Percentiles rank a stretch among this genome's conserved stretches.
These are phyloP conservation scores for Neocrepidodera transversa DNA, from an alignment of 2,888 invertebrate species.

Conservation along the genomic window DNA sequence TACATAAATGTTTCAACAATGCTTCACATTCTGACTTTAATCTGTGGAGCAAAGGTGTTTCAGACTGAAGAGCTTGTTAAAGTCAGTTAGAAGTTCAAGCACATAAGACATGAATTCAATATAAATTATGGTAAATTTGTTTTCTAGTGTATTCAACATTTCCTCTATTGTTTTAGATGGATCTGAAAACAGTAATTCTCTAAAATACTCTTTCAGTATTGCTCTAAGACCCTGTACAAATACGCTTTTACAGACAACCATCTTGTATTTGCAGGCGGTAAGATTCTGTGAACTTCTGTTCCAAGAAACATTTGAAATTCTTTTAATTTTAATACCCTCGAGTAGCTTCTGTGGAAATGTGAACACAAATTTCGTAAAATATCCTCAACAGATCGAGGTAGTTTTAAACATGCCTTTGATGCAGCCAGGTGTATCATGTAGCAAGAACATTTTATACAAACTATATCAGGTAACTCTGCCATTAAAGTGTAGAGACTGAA, in stretches of 20 bases:
- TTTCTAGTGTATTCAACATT: constrained; percentile 40
- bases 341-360: constrained; percentile 43
- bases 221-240: constrained; percentile 50
- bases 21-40: constrained; percentile 7
- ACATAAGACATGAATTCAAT: constrained; percentile 46
- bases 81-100: constrained; percentile 40
- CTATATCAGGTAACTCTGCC: constrained; percentile 41
- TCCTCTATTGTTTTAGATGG: constrained; percentile 42
- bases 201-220: constrained; percentile 50
- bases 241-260: constrained; percentile 52
- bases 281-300: constrained; percentile 48
- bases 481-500: constrained; percentile 31
- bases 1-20: no score
- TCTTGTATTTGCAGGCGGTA: constrained; percentile 39
- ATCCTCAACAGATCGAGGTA: constrained; percentile 43
- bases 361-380: constrained; percentile 41
- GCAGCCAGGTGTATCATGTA: constrained; percentile 49
- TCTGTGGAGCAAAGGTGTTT: constrained; percentile 3
- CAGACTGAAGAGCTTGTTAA: constrained; percentile 42
- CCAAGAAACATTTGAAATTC: constrained; percentile 51
- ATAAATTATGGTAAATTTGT: constrained; percentile 44
- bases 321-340: constrained; percentile 40
- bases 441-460: constrained; percentile 49
- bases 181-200: constrained; percentile 41
- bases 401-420: constrained; percentile 49